phyloP scores from a whole-genome alignment of 2,888 invertebrate species.

The Muscina levida region DNA sequence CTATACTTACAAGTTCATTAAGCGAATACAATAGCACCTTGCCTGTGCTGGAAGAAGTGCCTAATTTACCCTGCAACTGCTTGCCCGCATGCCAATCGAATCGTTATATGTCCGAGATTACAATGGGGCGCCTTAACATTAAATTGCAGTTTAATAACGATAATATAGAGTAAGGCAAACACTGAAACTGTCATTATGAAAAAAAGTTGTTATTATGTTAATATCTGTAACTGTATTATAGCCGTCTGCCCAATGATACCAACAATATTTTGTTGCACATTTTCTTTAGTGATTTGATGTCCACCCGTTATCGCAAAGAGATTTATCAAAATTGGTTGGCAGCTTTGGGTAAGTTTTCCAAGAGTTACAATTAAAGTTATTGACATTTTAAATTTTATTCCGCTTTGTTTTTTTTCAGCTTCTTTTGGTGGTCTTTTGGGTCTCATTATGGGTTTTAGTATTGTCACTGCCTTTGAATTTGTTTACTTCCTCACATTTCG shows the following conservation, averaged over 20 bases:
- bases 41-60: slow-evolving; percentile 68
- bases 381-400: slow-evolving; percentile 18
- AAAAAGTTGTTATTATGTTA: no score
- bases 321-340: slow-evolving; percentile 87
- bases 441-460: slow-evolving; percentile 86
- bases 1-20: slow-evolving; percentile 76
- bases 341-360: slow-evolving; percentile 82
- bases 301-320: slow-evolving; percentile 84
- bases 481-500: slow-evolving; percentile 83
- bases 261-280: slow-evolving; percentile 85
- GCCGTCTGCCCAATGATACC: slow-evolving; percentile 79
- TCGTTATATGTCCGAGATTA: slow-evolving; percentile 84
- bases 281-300: slow-evolving; percentile 87
- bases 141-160: slow-evolving; percentile 70
- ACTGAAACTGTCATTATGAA: slow-evolving; percentile 1
- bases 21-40: slow-evolving; percentile 76
- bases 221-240: slow-evolving; percentile 68
- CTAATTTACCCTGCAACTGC: slow-evolving; percentile 80
- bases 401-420: slow-evolving; percentile 80
- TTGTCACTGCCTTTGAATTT: slow-evolving; percentile 85
- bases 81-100: slow-evolving; percentile 84
- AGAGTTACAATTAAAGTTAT: neutral
- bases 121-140: slow-evolving; percentile 82
- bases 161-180: slow-evolving; percentile 45
- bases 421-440: slow-evolving; percentile 87